Evolutionary conservation across 2,888 invertebrate species (phyloP).

Genomic region (Myopa tessellatipennis): DNA sequence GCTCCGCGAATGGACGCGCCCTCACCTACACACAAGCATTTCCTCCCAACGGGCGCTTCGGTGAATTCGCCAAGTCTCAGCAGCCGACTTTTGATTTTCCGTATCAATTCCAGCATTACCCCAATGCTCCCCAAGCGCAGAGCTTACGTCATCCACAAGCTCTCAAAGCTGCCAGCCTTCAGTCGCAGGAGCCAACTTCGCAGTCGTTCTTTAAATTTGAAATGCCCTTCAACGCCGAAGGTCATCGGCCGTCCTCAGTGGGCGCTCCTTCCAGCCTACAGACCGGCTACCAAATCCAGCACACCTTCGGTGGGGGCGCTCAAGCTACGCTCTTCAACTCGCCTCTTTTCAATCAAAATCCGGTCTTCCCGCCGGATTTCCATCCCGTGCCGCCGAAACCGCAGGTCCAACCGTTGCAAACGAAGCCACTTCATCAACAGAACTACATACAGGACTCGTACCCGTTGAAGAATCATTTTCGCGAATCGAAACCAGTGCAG

Average conservation of each 20-base stretch:
- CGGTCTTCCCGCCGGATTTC: slow-evolving; percentile 60
- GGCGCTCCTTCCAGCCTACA: slow-evolving; percentile 59
- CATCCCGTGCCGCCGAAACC: slow-evolving; percentile 58
- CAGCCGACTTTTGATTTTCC: slow-evolving; percentile 59
- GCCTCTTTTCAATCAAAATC: slow-evolving; percentile 54
- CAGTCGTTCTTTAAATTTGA: slow-evolving; percentile 68
- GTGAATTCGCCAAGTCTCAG: slow-evolving; percentile 55
- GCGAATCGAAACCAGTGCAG: slow-evolving; percentile 55
- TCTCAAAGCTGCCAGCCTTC: slow-evolving; percentile 44
- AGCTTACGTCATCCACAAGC: slow-evolving; percentile 52
- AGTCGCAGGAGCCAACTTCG: slow-evolving; percentile 63
- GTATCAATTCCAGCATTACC: slow-evolving; percentile 62
- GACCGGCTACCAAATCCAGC: slow-evolving; percentile 67
- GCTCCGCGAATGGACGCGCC: slow-evolving; percentile 65
- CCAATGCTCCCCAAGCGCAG: slow-evolving; percentile 53
- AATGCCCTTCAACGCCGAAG: slow-evolving; percentile 60
- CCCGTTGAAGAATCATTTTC: slow-evolving; percentile 54
- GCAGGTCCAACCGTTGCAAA: slow-evolving; percentile 46
- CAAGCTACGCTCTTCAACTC: slow-evolving; percentile 62
- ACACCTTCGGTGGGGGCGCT: slow-evolving; percentile 57
- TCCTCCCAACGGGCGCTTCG: slow-evolving; percentile 60
- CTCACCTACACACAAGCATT: slow-evolving; percentile 65
- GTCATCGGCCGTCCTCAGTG: slow-evolving; percentile 38
- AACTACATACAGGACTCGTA: slow-evolving; percentile 61
- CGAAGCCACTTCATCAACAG: slow-evolving; percentile 61